These are phyloP conservation scores for Pristionchus entomophagus DNA, from an alignment of 2,888 invertebrate species.

Conservation along the genomic window DNA sequence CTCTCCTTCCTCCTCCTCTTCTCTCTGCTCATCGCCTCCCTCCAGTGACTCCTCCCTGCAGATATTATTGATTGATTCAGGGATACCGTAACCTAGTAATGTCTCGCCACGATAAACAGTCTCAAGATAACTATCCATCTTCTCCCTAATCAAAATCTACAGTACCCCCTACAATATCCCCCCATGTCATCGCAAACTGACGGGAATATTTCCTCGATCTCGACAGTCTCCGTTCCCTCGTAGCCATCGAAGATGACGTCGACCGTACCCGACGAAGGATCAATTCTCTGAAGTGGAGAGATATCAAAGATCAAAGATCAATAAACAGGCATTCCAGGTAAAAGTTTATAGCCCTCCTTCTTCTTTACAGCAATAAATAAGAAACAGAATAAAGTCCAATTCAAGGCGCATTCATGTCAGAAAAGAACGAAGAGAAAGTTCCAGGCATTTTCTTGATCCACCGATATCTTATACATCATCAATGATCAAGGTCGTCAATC, in stretches of 20 bases:
- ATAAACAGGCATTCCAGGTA: neutral
- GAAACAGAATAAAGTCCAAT: no score
- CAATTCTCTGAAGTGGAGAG: constrained; percentile 2
- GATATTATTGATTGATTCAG: neutral
- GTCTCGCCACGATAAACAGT: neutral
- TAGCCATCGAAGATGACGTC: constrained; percentile 54
- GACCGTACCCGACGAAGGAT: constrained; percentile 40
- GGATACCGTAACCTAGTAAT: neutral
- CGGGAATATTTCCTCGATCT: constrained; percentile 52
- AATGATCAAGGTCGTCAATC: no score
- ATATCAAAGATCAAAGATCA: neutral
- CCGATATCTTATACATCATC: no score
- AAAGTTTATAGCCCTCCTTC: no score
- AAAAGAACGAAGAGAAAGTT: no score
- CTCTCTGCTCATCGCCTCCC: constrained; percentile 52
- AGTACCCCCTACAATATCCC: neutral
- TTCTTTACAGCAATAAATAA: no score
- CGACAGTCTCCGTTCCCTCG: constrained; percentile 50
- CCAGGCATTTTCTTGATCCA: no score
- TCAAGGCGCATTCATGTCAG: neutral
- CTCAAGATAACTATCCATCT: neutral
- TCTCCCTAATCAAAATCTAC: neutral
- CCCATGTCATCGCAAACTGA: constrained; percentile 46
- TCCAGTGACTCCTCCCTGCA: constrained; percentile 55
- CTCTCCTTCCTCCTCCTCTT: constrained; percentile 2